Evolutionary conservation across 1,140 invertebrate genomes (phyloP), one percentile per base, ranked within the genome.

Genomic region (Lucilia sericata): DNA sequence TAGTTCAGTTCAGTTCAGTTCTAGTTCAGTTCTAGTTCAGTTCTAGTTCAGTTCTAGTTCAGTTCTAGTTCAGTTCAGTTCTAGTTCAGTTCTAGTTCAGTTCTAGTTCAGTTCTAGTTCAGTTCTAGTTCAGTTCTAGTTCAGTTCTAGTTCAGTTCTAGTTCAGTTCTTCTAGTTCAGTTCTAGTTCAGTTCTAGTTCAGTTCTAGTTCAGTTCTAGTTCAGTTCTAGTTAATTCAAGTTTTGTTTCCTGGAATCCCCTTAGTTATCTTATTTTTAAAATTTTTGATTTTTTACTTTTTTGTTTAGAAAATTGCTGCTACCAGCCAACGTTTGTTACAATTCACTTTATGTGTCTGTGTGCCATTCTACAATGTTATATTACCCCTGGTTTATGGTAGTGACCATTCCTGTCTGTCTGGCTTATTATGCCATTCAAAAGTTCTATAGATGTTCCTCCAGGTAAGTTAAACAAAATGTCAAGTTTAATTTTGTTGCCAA

Each of bases 241-340:
- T 1, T 70, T 70, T 70, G n/a, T 21, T 21, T 70, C 13, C n/a
- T 36, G 3, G 36, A 36, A 36, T 36, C 3, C 8, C 36, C 36
- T 8, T 36, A 36, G 5, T 21, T 21, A 70, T 21, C 10, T 70
- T 70, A 19, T 70, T 21, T n/a, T 21, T 70, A 70, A 12, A 9
- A 9, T 42, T 81, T 81, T 84, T 25, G 3, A 51, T 65, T 82
- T 60, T 78, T 82, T 19, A 17, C 19, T 65, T 55, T 84, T 76
- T n/a, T 49, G 85, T 82, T 25, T 90, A 96, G 95, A 96, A 96
- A 94, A 92, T 97, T 49, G 94, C 95, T 12, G 95, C 94, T 51
- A 94, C 95, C 3, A 93, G 96, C 82, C 95, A 95, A 87, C 92
- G 95, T 47, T 92, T 96, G 87, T 91, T 94, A 17, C 95, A 95